phyloP scores from a whole-genome alignment of 2,113 vertebrate genomes.

The Hippocampus mohnikei region DNA sequence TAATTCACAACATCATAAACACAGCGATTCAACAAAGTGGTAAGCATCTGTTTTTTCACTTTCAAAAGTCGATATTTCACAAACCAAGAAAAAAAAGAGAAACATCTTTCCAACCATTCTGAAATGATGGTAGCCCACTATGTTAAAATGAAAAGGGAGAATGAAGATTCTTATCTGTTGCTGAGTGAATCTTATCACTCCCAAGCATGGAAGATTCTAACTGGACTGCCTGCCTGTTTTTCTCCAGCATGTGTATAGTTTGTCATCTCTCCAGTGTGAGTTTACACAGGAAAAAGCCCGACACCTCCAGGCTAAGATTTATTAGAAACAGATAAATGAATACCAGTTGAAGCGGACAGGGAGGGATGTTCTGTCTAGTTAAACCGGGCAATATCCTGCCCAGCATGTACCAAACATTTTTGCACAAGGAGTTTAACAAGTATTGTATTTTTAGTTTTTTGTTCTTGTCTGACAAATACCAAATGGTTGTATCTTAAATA shows the following conservation, averaged over 20 bases:
- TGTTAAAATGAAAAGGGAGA: slow-evolving; percentile 41
- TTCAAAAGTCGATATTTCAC: slow-evolving; percentile 13
- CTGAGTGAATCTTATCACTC: slow-evolving; percentile 57
- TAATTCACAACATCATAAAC: slow-evolving; percentile 35
- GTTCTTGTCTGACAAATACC: slow-evolving; percentile 61
- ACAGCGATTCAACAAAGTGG: slow-evolving; percentile 24
- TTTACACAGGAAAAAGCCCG: slow-evolving; percentile 56
- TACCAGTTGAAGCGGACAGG: slow-evolving; percentile 42
- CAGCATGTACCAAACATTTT: slow-evolving; percentile 24
- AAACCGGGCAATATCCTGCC: slow-evolving; percentile 43
- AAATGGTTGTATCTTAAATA: slow-evolving; percentile 60
- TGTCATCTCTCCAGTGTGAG: slow-evolving; percentile 30
- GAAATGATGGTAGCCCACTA: slow-evolving; percentile 22
- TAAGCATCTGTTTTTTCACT: slow-evolving; percentile 15
- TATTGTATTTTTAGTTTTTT: slow-evolving; percentile 34
- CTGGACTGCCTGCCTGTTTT: slow-evolving; percentile 17
- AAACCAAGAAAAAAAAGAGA: slow-evolving; percentile 17
- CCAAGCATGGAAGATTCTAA: slow-evolving; percentile 36
- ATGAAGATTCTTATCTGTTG: slow-evolving; percentile 50
- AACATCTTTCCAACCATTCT: slow-evolving; percentile 37
- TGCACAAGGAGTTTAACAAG: slow-evolving; percentile 56
- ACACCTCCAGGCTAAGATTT: slow-evolving; percentile 61
- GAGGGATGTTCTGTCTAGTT: slow-evolving; percentile 52
- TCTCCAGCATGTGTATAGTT: slow-evolving; percentile 26
- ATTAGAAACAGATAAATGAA: slow-evolving; percentile 56